These are phyloP conservation scores for Crotalus horridus DNA, from an alignment of 2,113 vertebrate genomes.

Conservation along the genomic window DNA sequence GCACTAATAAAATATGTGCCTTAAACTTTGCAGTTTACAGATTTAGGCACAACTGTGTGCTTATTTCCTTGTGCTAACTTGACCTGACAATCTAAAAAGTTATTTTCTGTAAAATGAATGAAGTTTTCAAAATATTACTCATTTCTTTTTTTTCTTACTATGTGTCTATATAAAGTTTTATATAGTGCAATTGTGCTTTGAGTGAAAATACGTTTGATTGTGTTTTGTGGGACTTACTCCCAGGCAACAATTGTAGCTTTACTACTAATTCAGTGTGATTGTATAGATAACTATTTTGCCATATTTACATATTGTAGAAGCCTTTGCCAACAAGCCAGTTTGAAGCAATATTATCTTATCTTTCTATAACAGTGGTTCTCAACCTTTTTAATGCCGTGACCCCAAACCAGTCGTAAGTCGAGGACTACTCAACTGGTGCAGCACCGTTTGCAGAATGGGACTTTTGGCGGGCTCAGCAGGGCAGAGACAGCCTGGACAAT, in stretches of 20 bases:
- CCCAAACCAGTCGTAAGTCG: no score
- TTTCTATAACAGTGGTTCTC: neutral
- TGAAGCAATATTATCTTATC: neutral
- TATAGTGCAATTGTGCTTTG: neutral
- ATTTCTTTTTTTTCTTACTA: neutral
- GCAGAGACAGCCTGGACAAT: no score
- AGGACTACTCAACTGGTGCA: no score
- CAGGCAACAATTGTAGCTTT: neutral
- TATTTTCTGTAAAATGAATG: slow-evolving; percentile 61
- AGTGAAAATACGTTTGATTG: neutral
- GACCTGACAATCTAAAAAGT: slow-evolving; percentile 64
- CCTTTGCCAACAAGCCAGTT: neutral
- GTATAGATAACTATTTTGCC: neutral
- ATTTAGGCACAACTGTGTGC: slow-evolving; percentile 31
- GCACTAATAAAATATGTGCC: slow-evolving; percentile 47
- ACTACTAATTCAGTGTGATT: neutral
- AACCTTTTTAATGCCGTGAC: no score
- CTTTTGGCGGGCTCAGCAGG: no score
- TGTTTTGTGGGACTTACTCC: neutral
- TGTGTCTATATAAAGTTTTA: slow-evolving; percentile 6
- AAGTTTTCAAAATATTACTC: slow-evolving; percentile 29
- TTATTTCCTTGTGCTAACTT: slow-evolving; percentile 58
- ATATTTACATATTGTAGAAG: neutral
- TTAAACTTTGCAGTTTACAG: slow-evolving; percentile 19
- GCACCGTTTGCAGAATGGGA: no score